Evolutionary conservation across 2,797 vertebrate species (phyloP), one percentile per base, ranked within the genome.

Genomic region (Lacerta agilis): DNA sequence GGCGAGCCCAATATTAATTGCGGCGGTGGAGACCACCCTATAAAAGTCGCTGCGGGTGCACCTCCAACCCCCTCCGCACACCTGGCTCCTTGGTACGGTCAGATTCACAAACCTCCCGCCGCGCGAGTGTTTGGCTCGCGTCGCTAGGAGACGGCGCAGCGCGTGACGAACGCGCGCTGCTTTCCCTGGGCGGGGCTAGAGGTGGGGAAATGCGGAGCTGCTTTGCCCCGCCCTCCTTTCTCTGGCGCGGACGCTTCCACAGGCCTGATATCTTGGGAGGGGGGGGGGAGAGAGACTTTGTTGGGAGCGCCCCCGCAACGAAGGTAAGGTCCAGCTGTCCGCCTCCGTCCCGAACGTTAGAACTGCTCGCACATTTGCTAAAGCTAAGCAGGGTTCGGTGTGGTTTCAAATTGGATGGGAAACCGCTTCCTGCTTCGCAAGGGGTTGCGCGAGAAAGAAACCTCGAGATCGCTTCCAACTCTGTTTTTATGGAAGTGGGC

Each of bases 91-190:
- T 36, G 17, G 75, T 7, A 5, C 61, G 7, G 55, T 20, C 15
- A 17, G 4, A 1, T 58, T 29, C 29, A 1, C 61, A 27, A 10
- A 25, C 33, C 18, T 29, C 45, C 75, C 27, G 33, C 75, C 10
- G 17, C 76, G 13, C 25, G 33, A 0, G 8, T n/a, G n/a, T 69
- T 43, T 0, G 0, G 36, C 2, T 9, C 0, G 5, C 3, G 90
- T 93, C 82, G 80, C 94, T 66, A 80, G 78, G 91, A 75, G 38
- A 92, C 88, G 77, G 8, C 38, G 85, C 88, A 25, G 0, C 45
- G 78, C 61, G n/a, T 8, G 72, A 81, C n/a, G 64, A 61, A 73
- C 0, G 10, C 41, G n/a, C 11, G 9, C 38, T 67, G 49, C 69
- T 20, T 38, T 11, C 45, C 18, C 8, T 13, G 41, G 38, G 64